Conservation (phyloP, 1,140 invertebrate genomes). For the Glomeris maerens region DNA sequence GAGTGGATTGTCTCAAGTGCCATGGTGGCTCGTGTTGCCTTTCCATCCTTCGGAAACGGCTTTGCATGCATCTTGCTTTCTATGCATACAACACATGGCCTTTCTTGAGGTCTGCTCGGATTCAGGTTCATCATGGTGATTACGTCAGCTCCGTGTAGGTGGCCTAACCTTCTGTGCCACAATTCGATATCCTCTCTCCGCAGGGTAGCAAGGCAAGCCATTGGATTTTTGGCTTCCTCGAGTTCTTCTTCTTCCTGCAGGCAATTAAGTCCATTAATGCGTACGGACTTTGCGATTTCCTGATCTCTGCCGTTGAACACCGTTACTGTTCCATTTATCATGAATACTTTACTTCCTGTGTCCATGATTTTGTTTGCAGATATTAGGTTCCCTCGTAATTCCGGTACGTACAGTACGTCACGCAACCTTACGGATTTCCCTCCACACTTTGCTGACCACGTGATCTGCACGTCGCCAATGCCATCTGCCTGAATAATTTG, state of each 20-base stretch:
- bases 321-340: not conserved
- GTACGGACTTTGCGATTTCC: too few relatives aligned
- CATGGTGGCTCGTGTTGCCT: not conserved
- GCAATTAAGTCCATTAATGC: not conserved
- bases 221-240: not conserved
- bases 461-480: too few relatives aligned
- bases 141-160: not conserved
- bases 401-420: too few relatives aligned
- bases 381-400: too few relatives aligned
- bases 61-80: constrained; percentile 7
- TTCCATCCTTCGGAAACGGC: not conserved
- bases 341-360: not conserved
- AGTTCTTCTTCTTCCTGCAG: not conserved
- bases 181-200: not conserved
- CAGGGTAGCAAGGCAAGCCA: not conserved
- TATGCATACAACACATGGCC: constrained; percentile 4
- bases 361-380: not conserved
- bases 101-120: not conserved
- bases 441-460: too few relatives aligned
- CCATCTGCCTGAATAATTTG: too few relatives aligned
- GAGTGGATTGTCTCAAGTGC: constrained; percentile 12
- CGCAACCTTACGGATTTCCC: too few relatives aligned
- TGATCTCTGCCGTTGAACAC: not conserved
- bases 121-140: not conserved
- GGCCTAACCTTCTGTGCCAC: constrained; percentile 9